Conservation (phyloP, 1,140 invertebrate genomes). For the Drosophila insularis region DNA sequence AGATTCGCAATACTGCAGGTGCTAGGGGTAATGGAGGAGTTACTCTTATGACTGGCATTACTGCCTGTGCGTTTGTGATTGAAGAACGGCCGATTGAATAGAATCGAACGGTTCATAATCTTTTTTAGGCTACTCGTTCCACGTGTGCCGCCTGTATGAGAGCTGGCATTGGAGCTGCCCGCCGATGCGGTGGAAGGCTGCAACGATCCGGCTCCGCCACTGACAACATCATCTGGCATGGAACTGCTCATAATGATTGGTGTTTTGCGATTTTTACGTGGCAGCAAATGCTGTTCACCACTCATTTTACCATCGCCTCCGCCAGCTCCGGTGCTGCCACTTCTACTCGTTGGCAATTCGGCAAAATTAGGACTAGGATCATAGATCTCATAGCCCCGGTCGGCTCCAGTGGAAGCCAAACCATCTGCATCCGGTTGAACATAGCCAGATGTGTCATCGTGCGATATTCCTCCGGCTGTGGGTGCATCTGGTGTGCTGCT, state of each 20-base stretch:
- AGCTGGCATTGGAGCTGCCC: slow-evolving; percentile 73
- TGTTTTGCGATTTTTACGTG: slow-evolving; percentile 27
- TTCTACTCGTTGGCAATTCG: slow-evolving; percentile 43
- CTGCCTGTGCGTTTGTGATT: slow-evolving; percentile 73
- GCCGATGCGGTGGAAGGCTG: slow-evolving; percentile 75
- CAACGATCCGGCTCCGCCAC: slow-evolving; percentile 44
- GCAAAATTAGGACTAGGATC: slow-evolving; percentile 75
- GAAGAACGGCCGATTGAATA: slow-evolving; percentile 61
- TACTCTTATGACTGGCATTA: slow-evolving; percentile 76
- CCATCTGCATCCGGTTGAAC: slow-evolving; percentile 53
- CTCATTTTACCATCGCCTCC: slow-evolving; percentile 50
- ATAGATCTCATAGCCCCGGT: slow-evolving; percentile 67
- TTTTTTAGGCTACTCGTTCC: slow-evolving; percentile 49
- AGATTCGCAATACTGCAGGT: slow-evolving; percentile 71
- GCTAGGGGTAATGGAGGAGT: slow-evolving; percentile 63
- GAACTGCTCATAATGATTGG: slow-evolving; percentile 71
- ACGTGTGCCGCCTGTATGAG: slow-evolving; percentile 29
- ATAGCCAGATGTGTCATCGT: slow-evolving; percentile 58
- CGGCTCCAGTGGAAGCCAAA: slow-evolving; percentile 22
- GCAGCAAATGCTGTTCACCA: slow-evolving; percentile 68
- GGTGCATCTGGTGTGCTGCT: slow-evolving; percentile 76
- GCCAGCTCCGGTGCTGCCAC: slow-evolving; percentile 43
- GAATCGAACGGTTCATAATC: slow-evolving; percentile 41
- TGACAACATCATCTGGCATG: slow-evolving; percentile 64
- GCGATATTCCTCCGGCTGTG: slow-evolving; percentile 39